A percentile compares a stretch with the other conserved stretches of the same genome.
Conservation (phyloP, 2,888 invertebrate genomes). For the Oxytorus armatus region DNA sequence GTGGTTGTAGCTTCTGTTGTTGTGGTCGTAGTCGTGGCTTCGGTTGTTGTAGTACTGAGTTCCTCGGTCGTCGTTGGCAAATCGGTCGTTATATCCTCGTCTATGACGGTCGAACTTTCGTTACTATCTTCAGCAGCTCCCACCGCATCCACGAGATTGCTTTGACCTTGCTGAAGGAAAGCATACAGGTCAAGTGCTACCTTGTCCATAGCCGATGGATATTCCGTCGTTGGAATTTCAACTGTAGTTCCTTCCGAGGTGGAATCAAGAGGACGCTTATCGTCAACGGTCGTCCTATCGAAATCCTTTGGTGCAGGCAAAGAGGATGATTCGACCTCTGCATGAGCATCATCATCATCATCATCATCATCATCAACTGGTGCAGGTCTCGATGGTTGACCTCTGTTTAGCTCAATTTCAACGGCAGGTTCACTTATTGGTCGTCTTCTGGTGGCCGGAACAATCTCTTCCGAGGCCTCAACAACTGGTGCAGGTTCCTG, state of each 20-base stretch:
- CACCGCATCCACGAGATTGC: constrained; percentile 81
- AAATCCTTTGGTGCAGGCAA: constrained; percentile 55
- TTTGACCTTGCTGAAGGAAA: constrained; percentile 88
- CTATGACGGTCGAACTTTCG: constrained; percentile 85
- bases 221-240: constrained; percentile 88
- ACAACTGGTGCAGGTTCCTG: constrained; percentile 78
- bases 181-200: constrained; percentile 94
- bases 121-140: constrained; percentile 86
- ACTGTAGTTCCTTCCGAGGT: constrained; percentile 71
- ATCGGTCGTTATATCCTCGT: constrained; percentile 82
- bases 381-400: constrained; percentile 72
- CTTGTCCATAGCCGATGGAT: constrained; percentile 90
- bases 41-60: constrained; percentile 81
- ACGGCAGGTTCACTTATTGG: constrained; percentile 85
- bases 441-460: constrained; percentile 82
- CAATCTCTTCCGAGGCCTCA: constrained; percentile 74
- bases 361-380: constrained; percentile 67
- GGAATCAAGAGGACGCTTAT: constrained; percentile 53
- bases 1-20: constrained; percentile 83
- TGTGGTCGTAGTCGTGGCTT: constrained; percentile 84
- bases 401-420: constrained; percentile 76
- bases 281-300: constrained; percentile 49
- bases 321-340: constrained; percentile 61
- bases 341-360: constrained; percentile 35
- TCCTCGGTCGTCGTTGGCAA: constrained; percentile 84